Evolutionary conservation across 2,888 invertebrate species (phyloP), one percentile per base, ranked within the genome.

Genomic region (Protonemura montana): DNA sequence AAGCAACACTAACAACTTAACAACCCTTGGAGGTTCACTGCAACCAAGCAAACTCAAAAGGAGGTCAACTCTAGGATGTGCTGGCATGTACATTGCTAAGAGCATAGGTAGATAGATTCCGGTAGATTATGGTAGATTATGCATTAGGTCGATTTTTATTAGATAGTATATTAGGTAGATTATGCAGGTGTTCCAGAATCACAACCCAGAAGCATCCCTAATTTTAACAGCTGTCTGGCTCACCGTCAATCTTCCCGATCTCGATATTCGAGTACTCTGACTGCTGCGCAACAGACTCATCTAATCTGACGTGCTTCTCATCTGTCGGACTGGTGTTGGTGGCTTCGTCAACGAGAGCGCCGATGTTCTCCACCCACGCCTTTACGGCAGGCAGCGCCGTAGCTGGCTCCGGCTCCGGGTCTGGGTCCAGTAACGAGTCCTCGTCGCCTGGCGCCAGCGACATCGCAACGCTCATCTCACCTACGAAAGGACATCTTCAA

Each of bases 381-480:
- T 87, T 87, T 21, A 87, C 84, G 77, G 90, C 89, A 82, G 90
- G 89, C 26, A 91, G 87, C 3, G 88, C 86, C 88, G 92, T 91
- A 1, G 90, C 90, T 26, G 91, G 88, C 86, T 91, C 91, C 41
- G 89, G 89, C 21, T 87, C 87, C n/a, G 87, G 80, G n/a, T 87
- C 87, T 25, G 87, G 85, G 88, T 92, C 92, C 16, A 91, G 88
- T 84, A 91, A 89, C 13, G 90, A 82, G 86, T 90, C 90, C 80
- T 92, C 91, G 83, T 92, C 91, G 5, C 89, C 89, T 16, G 89
- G 89, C 59, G 90, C 90, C 82, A 90, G 86, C 83, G 91, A 91
- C 85, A 91, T 91, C 6, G 91, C 91, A 21, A 92, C 90, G 89
- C 92, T 92, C 86, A 92, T 89, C 89, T 92, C 91, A 90, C 92